Evolutionary conservation across 2,888 invertebrate genomes (phyloP).

Genomic region (Euzophera pinguis): DNA sequence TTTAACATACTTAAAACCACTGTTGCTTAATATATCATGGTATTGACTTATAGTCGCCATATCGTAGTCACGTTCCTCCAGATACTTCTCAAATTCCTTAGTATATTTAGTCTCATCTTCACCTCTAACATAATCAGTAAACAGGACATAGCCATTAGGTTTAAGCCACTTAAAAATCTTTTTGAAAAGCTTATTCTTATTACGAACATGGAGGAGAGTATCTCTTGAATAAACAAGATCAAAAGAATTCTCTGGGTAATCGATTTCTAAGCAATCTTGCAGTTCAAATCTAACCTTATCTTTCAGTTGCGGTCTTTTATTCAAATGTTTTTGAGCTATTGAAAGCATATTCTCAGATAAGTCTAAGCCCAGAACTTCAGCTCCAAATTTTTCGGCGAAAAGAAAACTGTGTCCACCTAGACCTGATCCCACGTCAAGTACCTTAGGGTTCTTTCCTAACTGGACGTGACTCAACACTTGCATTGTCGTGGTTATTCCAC

Average conservation of each 20-base stretch:
- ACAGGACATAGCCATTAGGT: not conserved
- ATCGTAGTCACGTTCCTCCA: constrained; percentile 12
- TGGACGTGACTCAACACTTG: not conserved
- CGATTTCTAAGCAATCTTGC: not conserved
- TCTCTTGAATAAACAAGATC: constrained; percentile 16
- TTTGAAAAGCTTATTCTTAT: constrained; percentile 1
- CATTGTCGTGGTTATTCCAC: not conserved
- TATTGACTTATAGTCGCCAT: not conserved
- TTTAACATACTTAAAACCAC: not conserved
- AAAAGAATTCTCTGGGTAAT: constrained; percentile 14
- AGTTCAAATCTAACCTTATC: not conserved
- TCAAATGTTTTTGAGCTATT: constrained; percentile 9
- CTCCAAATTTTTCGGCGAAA: constrained; percentile 16
- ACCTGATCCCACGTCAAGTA: constrained; percentile 3
- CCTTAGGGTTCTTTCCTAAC: not conserved
- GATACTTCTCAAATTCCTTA: constrained; percentile 13
- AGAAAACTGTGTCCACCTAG: constrained; percentile 17
- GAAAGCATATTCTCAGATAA: constrained; percentile 16
- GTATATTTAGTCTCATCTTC: constrained; percentile 17
- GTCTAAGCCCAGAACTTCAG: constrained; percentile 15
- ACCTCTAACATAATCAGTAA: constrained; percentile 14
- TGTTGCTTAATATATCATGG: not conserved
- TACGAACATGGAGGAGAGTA: constrained; percentile 15
- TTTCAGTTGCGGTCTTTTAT: not conserved
- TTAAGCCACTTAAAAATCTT: not conserved